A percentile compares a stretch with the other conserved stretches of the same genome.
phyloP scores from a whole-genome alignment of 2,888 invertebrate species.

The Spialia ferax region DNA sequence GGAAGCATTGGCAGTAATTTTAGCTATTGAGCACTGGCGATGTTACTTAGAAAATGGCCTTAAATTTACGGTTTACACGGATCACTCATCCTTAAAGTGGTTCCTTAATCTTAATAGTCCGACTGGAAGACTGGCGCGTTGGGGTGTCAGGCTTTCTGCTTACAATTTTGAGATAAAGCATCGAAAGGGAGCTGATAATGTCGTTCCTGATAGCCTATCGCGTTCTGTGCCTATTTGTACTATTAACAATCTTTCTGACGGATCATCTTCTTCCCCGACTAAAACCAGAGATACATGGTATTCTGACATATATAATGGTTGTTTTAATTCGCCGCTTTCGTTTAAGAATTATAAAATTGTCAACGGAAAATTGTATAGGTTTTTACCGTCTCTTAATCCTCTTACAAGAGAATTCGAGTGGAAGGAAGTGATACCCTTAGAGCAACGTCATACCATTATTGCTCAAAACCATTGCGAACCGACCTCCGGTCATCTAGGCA shows the following conservation, averaged over 20 bases:
- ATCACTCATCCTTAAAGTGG: conserved; percentile 44
- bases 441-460: conserved; percentile 33
- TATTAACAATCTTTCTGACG: conserved; percentile 39
- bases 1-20: conserved; percentile 41
- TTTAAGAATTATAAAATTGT: conserved; percentile 34
- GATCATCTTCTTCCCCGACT: too few species aligned
- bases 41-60: conserved; percentile 43
- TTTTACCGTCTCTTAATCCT: conserved; percentile 39
- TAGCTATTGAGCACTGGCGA: conserved; percentile 41
- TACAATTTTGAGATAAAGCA: conserved; percentile 50
- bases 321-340: conserved; percentile 31
- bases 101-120: conserved; percentile 43
- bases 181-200: conserved; percentile 46
- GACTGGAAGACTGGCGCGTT: conserved; percentile 50
- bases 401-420: conserved; percentile 45
- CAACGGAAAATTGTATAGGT: conserved; percentile 41
- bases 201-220: conserved; percentile 48
- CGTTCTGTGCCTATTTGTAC: conserved; percentile 20
- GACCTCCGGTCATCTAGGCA: conserved; percentile 40
- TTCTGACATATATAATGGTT: conserved; percentile 42
- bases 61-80: conserved; percentile 41
- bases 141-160: conserved; percentile 48
- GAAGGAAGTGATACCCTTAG: conserved; percentile 46
- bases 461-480: conserved; percentile 26
- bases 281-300: conserved; percentile 45